Conservation (phyloP, 2,888 invertebrate species). For the Noctua fimbriata region DNA sequence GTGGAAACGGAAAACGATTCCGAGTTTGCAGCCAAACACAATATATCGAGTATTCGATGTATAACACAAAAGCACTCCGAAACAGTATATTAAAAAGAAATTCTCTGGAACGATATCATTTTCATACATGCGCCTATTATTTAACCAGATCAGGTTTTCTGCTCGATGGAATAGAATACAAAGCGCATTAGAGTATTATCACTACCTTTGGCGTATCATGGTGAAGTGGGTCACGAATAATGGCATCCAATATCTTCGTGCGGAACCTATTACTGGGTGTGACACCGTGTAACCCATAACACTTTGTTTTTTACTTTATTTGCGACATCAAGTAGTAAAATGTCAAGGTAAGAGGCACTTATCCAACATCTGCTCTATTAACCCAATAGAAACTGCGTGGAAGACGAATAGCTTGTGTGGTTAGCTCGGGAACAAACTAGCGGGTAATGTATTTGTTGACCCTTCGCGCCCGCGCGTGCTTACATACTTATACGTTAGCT, state of each 20-base stretch:
- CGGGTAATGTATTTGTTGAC: slow-evolving; percentile 72
- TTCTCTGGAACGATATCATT: slow-evolving; percentile 24
- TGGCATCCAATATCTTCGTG: slow-evolving; percentile 60
- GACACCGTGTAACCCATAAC: slow-evolving; percentile 39
- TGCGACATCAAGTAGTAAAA: slow-evolving; percentile 45
- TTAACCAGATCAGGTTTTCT: slow-evolving; percentile 74
- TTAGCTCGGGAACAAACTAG: slow-evolving; percentile 69
- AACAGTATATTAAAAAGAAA: slow-evolving; percentile 14
- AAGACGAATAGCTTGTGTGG: slow-evolving; percentile 76
- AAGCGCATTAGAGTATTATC: slow-evolving; percentile 70
- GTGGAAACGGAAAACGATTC: not conserved
- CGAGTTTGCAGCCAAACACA: not conserved
- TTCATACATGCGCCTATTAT: slow-evolving; percentile 55
- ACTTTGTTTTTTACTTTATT: slow-evolving; percentile 45
- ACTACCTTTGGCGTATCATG: slow-evolving; percentile 66
- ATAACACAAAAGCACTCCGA: not conserved
- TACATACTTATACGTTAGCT: slow-evolving; percentile 46
- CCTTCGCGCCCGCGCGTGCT: slow-evolving; percentile 55
- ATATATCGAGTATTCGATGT: not conserved
- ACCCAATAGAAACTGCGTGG: slow-evolving; percentile 72
- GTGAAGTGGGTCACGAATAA: slow-evolving; percentile 69
- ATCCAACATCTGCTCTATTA: slow-evolving; percentile 75
- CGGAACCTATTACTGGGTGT: slow-evolving; percentile 41
- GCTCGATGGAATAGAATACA: slow-evolving; percentile 76
- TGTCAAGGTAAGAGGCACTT: slow-evolving; percentile 54